Evolutionary conservation across 2,797 vertebrate genomes (phyloP), one percentile per base, ranked within the genome.

Genomic region (Synaphobranchus kaupii): DNA sequence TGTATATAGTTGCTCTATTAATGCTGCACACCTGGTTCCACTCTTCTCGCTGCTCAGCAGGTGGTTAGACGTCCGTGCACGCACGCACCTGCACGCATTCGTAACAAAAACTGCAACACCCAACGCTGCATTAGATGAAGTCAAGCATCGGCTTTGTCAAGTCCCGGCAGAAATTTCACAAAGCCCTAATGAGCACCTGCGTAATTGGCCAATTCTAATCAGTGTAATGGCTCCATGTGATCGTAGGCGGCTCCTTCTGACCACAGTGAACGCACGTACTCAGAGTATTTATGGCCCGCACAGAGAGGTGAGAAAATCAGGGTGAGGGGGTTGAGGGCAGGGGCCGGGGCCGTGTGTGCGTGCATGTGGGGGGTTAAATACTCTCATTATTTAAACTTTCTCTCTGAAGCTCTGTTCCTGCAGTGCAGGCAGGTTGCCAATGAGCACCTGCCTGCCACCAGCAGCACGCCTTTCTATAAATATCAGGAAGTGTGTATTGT

Each of bases 161-260:
- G 89, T 71, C 86, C 83, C 85, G 89, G 91, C 88, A 88, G 54
- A 84, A 60, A 50, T 83, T 76, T 84, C 88, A 89, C 90, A 31
- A 63, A 87, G 87, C 81, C 82, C 60, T 91, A 91, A 92, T 22
- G 28, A 92, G 86, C 86, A 88, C 88, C 86, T 83, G 86, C 85
- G 85, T 90, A 90, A 90, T 85, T 87, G 87, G 83, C 66, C 89
- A 86, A 90, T 92, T 93, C 88, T 88, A 92, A 92, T 90, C 88
- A 91, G 81, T 48, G 82, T 84, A 84, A 89, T 85, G 80, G 85
- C 48, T 7, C 1, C 82, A 17, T 80, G 86, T 52, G 85, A 47
- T 60, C 54, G 85, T 52, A 60, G 71, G 20, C 31, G 20, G 68
- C 68, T 44, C 7, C 17, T 60, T 44, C 84, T 8, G 28, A 25